Evolutionary conservation across 2,113 vertebrate species (phyloP), one percentile per base, ranked within the genome.

Genomic region (Spilogale gracilis): DNA sequence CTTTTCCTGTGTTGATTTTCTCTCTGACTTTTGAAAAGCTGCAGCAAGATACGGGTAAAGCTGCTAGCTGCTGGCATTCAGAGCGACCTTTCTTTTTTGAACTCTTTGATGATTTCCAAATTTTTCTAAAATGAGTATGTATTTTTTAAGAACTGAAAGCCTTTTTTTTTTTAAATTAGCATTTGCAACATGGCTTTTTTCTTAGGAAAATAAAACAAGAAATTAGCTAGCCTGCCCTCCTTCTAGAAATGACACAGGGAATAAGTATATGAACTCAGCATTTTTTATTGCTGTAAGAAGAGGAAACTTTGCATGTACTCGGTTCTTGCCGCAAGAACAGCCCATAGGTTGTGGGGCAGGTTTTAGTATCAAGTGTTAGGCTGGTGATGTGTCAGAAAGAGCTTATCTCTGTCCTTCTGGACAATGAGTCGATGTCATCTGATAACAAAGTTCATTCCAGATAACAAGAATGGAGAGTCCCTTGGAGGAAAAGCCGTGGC

Each of bases 211-310:
- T 6, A 52, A 56, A 13, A 65, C 63, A 65, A 82, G 21, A 58
- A 89, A 61, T 76, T n/a, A 88, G 79, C 14, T 79, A 83, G 14
- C 14, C 89, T 91, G 45, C n/a, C 5, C 65, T 71, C 30, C 43
- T 85, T 91, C 76, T 71, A 82, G 78, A 94, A 93, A 94, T 81
- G 43, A 86, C 20, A 18, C n/a, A 76, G 32, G n/a, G 48, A 91
- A 82, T 58, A 94, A 84, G 14, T 50, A 56, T 2, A 73, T 43
- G 14, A 90, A 85, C 18, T 92, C 61, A 94, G 63, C 17, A 67
- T 60, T 88, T 89, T 84, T 60, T 52, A 88, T 74, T 67, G 25
- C 18, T 20, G 83, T 92, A 79, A 94, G 95, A 95, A 83, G 38
- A 87, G 63, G 83, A 94, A 96, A 89, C 18, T 74, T 93, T 85